Evolutionary conservation across 2,113 vertebrate genomes (phyloP), one percentile per base, ranked within the genome.

Genomic region (human (Homo sapiens)): DNA sequence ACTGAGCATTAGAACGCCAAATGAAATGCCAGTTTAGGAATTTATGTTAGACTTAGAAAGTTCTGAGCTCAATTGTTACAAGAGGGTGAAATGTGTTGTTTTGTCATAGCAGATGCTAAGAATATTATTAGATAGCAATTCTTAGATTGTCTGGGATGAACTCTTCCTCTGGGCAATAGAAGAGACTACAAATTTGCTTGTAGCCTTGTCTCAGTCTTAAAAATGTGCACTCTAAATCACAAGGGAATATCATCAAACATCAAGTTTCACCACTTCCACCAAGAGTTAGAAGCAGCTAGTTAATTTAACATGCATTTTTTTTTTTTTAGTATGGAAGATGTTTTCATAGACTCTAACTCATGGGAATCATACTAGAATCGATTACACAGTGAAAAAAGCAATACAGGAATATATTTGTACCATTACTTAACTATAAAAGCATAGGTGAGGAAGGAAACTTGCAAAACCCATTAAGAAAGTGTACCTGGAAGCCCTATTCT

Each of bases 241-340:
- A 85, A 97, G 35, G 66, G 83, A 93, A 64, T 81, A 90, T 95
- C 43, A 83, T 89, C 95, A 97, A 91, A 94, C 38, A 95, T 89
- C 88, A 95, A 70, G 85, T 92, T 94, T 94, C 73, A 93, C 95
- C 85, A 82, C 50, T 96, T 90, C 72, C 82, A 94, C 52, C 64
- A 96, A 90, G 48, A 91, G 78, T 89, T 57, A 91, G 90, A 95
- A 81, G 61, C 84, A 82, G 81, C 72, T 70, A 83, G 68, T 97
- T 94, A 93, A 98, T 96, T 97, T 93, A 73, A 95, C 79, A 97
- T 87, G 61, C 90, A 73, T 94, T 97, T 97, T 96, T 96, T 97
- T 95, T 95, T 96, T 95, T 95, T 95, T 57, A 86, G 73, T 89
- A 96, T 96, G 89, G 94, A 96, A 97, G 97, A 93, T 96, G 59